phyloP scores from a whole-genome alignment of 2,888 invertebrate genomes.

The Criorhina ranunculi region DNA sequence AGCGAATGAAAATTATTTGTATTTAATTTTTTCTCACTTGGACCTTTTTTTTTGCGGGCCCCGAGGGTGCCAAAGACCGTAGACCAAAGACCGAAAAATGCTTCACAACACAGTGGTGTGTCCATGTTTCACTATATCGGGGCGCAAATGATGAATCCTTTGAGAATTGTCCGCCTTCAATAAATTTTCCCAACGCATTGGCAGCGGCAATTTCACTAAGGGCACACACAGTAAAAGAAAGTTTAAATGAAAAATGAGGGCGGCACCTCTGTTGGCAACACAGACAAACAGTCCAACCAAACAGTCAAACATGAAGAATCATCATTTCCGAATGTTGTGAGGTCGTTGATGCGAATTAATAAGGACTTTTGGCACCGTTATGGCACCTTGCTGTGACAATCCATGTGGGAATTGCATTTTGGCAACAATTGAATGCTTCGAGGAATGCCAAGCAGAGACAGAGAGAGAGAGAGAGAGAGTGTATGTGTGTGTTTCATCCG shows the following conservation, averaged over 20 bases:
- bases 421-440: neutral
- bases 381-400: conserved; percentile 69
- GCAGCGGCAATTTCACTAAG: conserved; percentile 61
- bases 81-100: too few species aligned
- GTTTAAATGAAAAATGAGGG: conserved; percentile 62
- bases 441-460: too few species aligned
- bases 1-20: conserved; percentile 70
- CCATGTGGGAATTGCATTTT: conserved; percentile 40
- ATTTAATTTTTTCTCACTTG: conserved; percentile 60
- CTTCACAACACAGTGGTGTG: conserved; percentile 61
- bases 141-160: conserved; percentile 62
- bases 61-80: conserved; percentile 66
- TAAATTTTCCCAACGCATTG: conserved; percentile 75
- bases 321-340: conserved; percentile 59
- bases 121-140: conserved; percentile 70
- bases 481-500: too few species aligned
- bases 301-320: conserved; percentile 40
- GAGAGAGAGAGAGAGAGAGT: too few species aligned
- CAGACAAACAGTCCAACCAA: too few species aligned
- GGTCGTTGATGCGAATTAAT: conserved; percentile 64
- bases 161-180: conserved; percentile 75
- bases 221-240: conserved; percentile 4
- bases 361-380: conserved; percentile 57
- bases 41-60: conserved; percentile 55
- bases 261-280: conserved; percentile 73